phyloP scores from a whole-genome alignment of 2,888 invertebrate species.

The Dascillus cervinus region DNA sequence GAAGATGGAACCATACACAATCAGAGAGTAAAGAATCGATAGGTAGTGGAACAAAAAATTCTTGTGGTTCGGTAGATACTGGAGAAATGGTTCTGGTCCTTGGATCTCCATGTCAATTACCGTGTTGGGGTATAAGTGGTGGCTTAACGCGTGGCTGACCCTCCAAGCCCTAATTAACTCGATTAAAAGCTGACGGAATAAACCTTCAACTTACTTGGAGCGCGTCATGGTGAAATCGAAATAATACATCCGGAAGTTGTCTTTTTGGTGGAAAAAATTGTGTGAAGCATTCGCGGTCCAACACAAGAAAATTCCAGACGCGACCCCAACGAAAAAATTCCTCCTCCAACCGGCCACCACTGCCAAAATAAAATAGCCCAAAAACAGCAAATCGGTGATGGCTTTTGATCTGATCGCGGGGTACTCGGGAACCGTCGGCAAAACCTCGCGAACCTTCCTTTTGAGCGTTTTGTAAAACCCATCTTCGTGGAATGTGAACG shows the following conservation, averaged over 20 bases:
- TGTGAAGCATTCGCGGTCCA: conserved; percentile 55
- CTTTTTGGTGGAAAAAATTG: conserved; percentile 64
- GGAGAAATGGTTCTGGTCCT: conserved; percentile 54
- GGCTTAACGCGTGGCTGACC: conserved; percentile 67
- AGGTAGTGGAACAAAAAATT: conserved; percentile 7
- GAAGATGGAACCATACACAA: conserved; percentile 15
- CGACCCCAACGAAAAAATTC: conserved; percentile 38
- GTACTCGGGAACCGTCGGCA: no score
- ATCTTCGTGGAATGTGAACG: no score
- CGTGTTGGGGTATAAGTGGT: conserved; percentile 72
- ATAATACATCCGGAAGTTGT: conserved; percentile 66
- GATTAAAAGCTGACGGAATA: no score
- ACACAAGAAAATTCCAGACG: conserved; percentile 51
- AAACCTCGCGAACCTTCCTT: no score
- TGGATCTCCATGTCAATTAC: conserved; percentile 66
- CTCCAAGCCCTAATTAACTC: conserved; percentile 70
- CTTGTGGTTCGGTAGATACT: conserved; percentile 56
- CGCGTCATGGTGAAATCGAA: conserved; percentile 60
- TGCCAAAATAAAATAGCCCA: conserved; percentile 34
- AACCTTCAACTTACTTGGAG: conserved; percentile 45
- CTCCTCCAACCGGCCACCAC: conserved; percentile 36
- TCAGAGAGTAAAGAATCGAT: conserved; percentile 17
- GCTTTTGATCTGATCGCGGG: no score
- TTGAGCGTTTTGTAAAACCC: no score
- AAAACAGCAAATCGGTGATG: conserved; percentile 36